Evolutionary conservation across 2,797 vertebrate species (phyloP), one percentile per base, ranked within the genome.

Genomic region (Schizopygopsis pylzovi): DNA sequence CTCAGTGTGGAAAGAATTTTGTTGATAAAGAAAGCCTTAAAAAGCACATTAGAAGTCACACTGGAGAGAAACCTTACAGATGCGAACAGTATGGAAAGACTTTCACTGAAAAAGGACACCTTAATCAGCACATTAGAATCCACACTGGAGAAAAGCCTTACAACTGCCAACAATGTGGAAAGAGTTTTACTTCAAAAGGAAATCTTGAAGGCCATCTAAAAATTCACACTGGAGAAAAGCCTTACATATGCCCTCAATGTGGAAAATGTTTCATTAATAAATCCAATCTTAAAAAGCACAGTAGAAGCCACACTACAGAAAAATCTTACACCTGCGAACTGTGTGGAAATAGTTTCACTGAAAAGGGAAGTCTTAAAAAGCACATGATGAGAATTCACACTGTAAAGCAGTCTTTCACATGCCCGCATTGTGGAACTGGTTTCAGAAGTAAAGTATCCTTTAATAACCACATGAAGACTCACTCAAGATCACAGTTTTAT

Each of bases 211-310:
- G 9, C 8, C 67, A 68, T 20, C 20, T 41, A 18, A 68, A 10
- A 68, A 41, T 39, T 68, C 67, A 68, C 67, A 68, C 67, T 39
- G 67, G 67, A 68, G 67, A 41, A 41, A 68, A 68, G 18, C 67
- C 67, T 10, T 68, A 39, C 37, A 39, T 2, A 11, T 68, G 67
- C 67, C 4, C 4, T 39, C 33, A 20, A 33, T 68, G 67, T 68
- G 37, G 37, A 11, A 68, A 68, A 10, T 1, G 67, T 68, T 68
- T 68, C 20, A 39, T 20, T 22, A 20, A 68, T 41, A 68, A 18
- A 39, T 54, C 52, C 52, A 68, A 68, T 15, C 67, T 68, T 22
- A 22, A 20, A 68, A 39, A 39, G 16, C 67, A 68, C 33, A 68
- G 18, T 5, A 68, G 18, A 22, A 20, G 18, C 20, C 67, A 68